Percentiles rank a stretch among this genome's conserved stretches.
Evolutionary conservation across 2,888 invertebrate genomes (phyloP).

Genomic region (Conops quadrifasciatus): DNA sequence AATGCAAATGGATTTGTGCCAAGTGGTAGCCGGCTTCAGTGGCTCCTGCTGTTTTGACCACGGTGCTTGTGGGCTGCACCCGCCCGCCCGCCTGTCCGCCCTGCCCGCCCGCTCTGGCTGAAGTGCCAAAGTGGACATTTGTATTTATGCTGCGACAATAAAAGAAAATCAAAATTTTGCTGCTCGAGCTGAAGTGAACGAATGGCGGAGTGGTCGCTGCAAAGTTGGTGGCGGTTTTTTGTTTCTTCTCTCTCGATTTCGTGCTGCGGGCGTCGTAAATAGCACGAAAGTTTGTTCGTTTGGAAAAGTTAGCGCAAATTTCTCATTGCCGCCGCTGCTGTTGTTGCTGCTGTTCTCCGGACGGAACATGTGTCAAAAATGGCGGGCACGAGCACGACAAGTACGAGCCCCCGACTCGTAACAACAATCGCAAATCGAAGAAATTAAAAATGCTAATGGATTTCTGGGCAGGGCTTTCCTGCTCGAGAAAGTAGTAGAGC

Average conservation of each 20-base stretch:
- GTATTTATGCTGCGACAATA: slow-evolving; percentile 37
- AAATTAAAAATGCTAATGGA: slow-evolving; percentile 27
- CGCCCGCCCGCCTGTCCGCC: not conserved
- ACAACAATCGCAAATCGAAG: slow-evolving; percentile 18
- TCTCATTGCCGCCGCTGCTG: slow-evolving; percentile 1
- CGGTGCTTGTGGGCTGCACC: not conserved
- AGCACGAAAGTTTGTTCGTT: slow-evolving; percentile 23
- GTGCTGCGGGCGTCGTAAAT: slow-evolving; percentile 21
- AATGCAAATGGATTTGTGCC: slow-evolving; percentile 45
- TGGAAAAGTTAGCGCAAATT: slow-evolving; percentile 21
- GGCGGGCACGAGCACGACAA: slow-evolving; percentile 4
- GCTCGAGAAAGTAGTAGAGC: not conserved
- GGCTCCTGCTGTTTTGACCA: not conserved
- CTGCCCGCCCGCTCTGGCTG: slow-evolving; percentile 15
- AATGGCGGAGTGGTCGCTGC: not conserved
- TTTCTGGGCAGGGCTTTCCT: not conserved
- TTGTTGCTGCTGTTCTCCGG: not conserved
- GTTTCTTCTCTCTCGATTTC: slow-evolving; percentile 3
- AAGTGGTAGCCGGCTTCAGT: slow-evolving; percentile 27
- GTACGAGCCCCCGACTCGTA: not conserved
- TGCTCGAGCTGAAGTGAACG: slow-evolving; percentile 20
- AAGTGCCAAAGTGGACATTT: slow-evolving; percentile 39
- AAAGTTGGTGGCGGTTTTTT: not conserved
- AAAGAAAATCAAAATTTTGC: slow-evolving; percentile 13
- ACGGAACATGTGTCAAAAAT: slow-evolving; percentile 26